Percentiles rank a stretch among this genome's conserved stretches.
Conservation (phyloP, 30 jellyfish, hydroid and myxozoan species). For the Cassiopea andromeda region DNA sequence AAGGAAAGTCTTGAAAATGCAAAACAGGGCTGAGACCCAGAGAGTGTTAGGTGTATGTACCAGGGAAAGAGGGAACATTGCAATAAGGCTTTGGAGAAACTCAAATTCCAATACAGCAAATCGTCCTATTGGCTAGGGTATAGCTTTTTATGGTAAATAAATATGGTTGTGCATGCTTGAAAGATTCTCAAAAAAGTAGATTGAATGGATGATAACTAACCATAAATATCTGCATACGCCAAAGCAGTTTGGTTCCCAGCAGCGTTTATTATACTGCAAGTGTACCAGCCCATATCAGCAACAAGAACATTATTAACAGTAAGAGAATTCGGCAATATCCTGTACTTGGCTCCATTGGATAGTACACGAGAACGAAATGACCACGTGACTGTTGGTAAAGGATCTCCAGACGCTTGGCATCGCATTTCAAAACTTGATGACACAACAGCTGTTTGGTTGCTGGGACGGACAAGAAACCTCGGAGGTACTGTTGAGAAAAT, state of each 20-base stretch:
- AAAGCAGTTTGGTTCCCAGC: constrained; percentile 41
- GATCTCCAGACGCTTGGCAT: constrained; percentile 51
- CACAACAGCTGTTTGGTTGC: constrained; percentile 37
- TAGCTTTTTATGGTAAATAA: no score
- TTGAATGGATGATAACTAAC: constrained; percentile 1
- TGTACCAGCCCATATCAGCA: constrained; percentile 62
- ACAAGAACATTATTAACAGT: constrained; percentile 26
- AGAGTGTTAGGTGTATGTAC: no score
- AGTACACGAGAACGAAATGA: neutral
- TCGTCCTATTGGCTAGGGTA: no score
- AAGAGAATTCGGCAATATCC: constrained; percentile 1
- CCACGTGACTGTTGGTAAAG: constrained; percentile 58
- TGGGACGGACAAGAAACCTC: constrained; percentile 8
- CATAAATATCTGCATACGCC: constrained; percentile 55
- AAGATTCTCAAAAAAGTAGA: no score
- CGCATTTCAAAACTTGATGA: constrained; percentile 16
- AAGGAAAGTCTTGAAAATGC: no score
- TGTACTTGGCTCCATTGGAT: constrained; percentile 15
- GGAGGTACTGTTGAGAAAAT: constrained; percentile 58
- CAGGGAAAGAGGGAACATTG: no score
- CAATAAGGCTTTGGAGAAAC: no score
- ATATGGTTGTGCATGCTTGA: no score
- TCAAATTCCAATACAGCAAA: no score
- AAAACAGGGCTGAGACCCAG: no score
- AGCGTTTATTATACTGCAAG: constrained; percentile 25